phyloP scores from a whole-genome alignment of 37 sponge, comb jelly and placozoan genomes.

The Amphimedon queenslandica region DNA sequence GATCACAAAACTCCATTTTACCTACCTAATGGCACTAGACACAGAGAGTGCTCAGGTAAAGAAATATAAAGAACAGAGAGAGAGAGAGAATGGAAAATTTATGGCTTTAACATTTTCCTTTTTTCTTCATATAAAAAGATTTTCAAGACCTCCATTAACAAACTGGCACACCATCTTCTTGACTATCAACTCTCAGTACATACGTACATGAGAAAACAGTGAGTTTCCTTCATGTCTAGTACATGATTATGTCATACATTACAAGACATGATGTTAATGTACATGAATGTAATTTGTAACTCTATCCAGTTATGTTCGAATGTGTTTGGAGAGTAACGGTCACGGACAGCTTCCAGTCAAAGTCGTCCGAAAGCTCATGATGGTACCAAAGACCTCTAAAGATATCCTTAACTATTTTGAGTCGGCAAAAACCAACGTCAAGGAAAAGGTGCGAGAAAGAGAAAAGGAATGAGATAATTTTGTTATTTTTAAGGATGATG shows the following conservation, averaged over 20 bases:
- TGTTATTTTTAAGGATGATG: conserved; percentile 8
- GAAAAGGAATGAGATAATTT: background rate
- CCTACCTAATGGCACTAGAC: conserved; percentile 25
- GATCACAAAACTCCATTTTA: conserved; percentile 34
- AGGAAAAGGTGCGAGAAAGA: no score
- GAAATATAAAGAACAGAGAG: no score
- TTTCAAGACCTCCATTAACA: background rate
- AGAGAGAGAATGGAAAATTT: no score
- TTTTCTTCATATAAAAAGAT: no score
- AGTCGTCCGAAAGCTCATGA: background rate
- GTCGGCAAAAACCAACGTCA: background rate
- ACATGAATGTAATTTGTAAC: no score
- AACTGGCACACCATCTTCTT: background rate
- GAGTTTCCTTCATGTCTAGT: background rate
- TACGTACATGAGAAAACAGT: background rate
- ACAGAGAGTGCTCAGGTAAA: conserved; percentile 30
- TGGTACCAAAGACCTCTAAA: background rate
- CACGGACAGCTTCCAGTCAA: conserved; percentile 50
- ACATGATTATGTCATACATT: background rate
- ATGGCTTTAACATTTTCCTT: no score
- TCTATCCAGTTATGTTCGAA: conserved; percentile 38
- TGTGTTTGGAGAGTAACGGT: conserved; percentile 45
- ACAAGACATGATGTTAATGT: background rate
- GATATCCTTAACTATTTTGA: background rate
- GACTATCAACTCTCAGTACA: background rate